Evolutionary conservation across 1,140 invertebrate genomes (phyloP).

Genomic region (Cataglyphis hispanica): DNA sequence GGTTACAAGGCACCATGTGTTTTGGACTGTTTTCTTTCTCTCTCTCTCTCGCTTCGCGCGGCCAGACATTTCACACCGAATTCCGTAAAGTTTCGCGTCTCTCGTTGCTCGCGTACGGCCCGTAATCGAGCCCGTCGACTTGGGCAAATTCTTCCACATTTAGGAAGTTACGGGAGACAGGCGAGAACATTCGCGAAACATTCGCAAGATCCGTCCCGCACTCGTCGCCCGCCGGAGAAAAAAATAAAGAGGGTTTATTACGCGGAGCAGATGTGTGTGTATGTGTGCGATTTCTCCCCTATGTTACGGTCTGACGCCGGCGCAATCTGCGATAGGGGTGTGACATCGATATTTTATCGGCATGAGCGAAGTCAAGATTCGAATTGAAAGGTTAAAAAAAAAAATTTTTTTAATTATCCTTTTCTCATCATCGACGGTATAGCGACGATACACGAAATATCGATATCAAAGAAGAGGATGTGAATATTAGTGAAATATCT

Average conservation of each 20-base stretch:
- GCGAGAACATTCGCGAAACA: slow-evolving; percentile 47
- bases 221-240: slow-evolving; percentile 21
- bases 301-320: neutral
- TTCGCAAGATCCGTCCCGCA: slow-evolving; percentile 44
- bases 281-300: neutral
- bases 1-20: slow-evolving; percentile 41
- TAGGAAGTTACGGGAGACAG: slow-evolving; percentile 54
- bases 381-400: neutral
- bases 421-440: neutral
- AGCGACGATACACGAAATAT: neutral
- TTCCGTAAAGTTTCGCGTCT: slow-evolving; percentile 67
- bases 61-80: slow-evolving; percentile 62
- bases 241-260: slow-evolving; percentile 32
- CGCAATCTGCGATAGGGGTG: neutral
- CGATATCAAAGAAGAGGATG: neutral
- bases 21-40: slow-evolving; percentile 50
- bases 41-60: neutral
- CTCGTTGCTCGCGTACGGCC: slow-evolving; percentile 33
- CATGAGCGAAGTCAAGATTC: neutral
- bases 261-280: neutral
- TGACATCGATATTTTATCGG: slow-evolving; percentile 4
- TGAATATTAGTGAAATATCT: neutral
- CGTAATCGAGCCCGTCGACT: slow-evolving; percentile 47
- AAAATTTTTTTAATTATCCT: neutral
- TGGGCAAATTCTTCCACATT: slow-evolving; percentile 56